phyloP scores from a whole-genome alignment of 2,888 invertebrate genomes.

The Polyommatus icarus region DNA sequence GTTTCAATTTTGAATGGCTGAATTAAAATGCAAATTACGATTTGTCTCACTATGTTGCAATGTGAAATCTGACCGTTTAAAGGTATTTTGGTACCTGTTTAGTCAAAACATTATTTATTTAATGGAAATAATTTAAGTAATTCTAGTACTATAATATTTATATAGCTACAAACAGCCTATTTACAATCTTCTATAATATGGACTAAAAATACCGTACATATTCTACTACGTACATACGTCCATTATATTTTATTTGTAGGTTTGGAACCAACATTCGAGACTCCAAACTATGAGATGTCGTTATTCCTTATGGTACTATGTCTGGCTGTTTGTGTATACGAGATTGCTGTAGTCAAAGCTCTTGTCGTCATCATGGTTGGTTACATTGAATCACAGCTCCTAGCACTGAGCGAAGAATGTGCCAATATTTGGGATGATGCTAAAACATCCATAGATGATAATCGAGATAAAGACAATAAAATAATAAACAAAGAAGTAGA shows the following conservation, averaged over 20 bases:
- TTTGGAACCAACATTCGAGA: conserved; percentile 34
- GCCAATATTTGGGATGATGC: conserved; percentile 52
- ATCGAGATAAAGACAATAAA: conserved; percentile 34
- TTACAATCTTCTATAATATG: too few relatives aligned
- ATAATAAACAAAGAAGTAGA: conserved; percentile 50
- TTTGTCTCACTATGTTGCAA: too few relatives aligned
- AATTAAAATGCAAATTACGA: too few relatives aligned
- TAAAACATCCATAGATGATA: conserved; percentile 36
- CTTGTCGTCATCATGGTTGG: conserved; percentile 51
- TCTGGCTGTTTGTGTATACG: conserved; percentile 7
- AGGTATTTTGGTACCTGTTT: too few relatives aligned
- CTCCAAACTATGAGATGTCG: conserved; percentile 38
- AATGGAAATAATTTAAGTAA: too few relatives aligned
- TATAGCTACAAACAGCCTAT: too few relatives aligned
- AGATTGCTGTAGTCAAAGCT: not conserved
- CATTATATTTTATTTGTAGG: conserved; percentile 25
- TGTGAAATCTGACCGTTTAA: too few relatives aligned
- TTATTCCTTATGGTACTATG: conserved; percentile 26
- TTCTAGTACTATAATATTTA: too few relatives aligned
- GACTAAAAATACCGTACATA: too few relatives aligned
- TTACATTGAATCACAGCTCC: conserved; percentile 57
- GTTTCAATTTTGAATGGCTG: too few relatives aligned
- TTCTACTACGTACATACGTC: too few relatives aligned
- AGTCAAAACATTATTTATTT: too few relatives aligned
- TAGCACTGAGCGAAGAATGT: conserved; percentile 55